Base-by-base conservation (phyloP, 2,797 vertebrate species). In the Semotilus atromaculatus region DNA sequence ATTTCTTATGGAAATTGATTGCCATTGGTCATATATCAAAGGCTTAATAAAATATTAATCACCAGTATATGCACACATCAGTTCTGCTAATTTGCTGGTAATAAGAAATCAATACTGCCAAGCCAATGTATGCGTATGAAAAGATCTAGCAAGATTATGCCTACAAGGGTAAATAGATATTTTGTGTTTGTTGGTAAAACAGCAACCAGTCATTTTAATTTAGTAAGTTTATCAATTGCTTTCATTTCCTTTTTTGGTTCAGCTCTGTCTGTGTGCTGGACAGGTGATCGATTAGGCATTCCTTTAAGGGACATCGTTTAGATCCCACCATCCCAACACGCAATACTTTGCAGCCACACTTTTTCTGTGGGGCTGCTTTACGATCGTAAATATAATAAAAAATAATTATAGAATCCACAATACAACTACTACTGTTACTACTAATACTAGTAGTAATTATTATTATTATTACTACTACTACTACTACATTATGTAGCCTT, bases 71-170 rank as follows among this genome's bases (percentile, higher is more conserved):
- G 9, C 80, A 86, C 74, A 76, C 81, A 84, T 85, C 84, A 66
- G 60, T 80, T 82, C 73, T 81, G 87, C 80, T 90, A 90, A 93
- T 93, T 91, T 88, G 79, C 51, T 84, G 80, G 84, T 90, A 91
- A 92, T 89, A 89, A 83, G 60, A 80, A 53, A 93, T 94, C 90
- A 85, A 92, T 92, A 90, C 77, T 60, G 19, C 45, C 53, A 72
- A 77, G 85, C 84, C 87, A 88, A 86, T 86, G 86, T 86, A 89
- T 71, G 78, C 60, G n/a, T 67, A 83, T 72, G 38, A 79, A 86
- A 91, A 88, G 51, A 86, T 71, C 58, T 77, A 85, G 83, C 48
- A 58, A 82, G 71, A 88, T 85, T 85, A 89, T 83, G 72, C 48
- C 87, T 85, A 16, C 16, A 68, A 67, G 81, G 70, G 40, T 26